Conservation (phyloP, 1,140 invertebrate genomes). For the Melitaea cinxia region DNA sequence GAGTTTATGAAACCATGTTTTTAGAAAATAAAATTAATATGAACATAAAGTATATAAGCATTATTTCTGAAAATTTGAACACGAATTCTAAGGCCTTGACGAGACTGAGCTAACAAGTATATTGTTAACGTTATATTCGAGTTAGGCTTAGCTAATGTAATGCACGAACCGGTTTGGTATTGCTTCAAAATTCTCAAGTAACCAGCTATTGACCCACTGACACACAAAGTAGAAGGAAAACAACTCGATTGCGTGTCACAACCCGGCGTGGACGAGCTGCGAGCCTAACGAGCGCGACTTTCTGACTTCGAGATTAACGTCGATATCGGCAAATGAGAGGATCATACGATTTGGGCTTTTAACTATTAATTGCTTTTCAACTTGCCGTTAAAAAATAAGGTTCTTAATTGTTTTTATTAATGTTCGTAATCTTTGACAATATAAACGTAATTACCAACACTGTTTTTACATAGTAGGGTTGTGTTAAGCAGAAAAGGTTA, state of each 20-base stretch:
- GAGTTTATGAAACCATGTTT: neutral
- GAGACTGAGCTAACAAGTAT: slow-evolving; percentile 11
- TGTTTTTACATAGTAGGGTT: no score
- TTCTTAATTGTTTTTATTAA: no score
- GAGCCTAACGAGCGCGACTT: slow-evolving; percentile 37
- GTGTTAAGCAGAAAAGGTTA: no score
- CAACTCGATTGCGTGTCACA: slow-evolving; percentile 66
- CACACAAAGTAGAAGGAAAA: slow-evolving; percentile 74
- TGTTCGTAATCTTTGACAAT: no score
- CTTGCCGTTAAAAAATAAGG: no score
- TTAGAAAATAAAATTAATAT: neutral
- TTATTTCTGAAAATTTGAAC: neutral
- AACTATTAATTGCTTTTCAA: neutral
- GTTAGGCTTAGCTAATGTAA: slow-evolving; percentile 55
- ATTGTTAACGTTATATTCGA: slow-evolving; percentile 26
- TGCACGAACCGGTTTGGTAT: slow-evolving; percentile 61
- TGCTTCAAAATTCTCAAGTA: slow-evolving; percentile 64
- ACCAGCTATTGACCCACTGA: slow-evolving; percentile 76
- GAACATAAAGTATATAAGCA: neutral
- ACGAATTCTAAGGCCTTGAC: slow-evolving; percentile 16
- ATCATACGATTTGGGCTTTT: slow-evolving; percentile 21
- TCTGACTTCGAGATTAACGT: slow-evolving; percentile 14
- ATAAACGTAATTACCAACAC: no score
- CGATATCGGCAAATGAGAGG: slow-evolving; percentile 22
- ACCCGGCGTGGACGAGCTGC: slow-evolving; percentile 38